Evolutionary conservation across 1,140 invertebrate genomes (phyloP), one percentile per base, ranked within the genome.

Genomic region (Paraescarpia echinospica): DNA sequence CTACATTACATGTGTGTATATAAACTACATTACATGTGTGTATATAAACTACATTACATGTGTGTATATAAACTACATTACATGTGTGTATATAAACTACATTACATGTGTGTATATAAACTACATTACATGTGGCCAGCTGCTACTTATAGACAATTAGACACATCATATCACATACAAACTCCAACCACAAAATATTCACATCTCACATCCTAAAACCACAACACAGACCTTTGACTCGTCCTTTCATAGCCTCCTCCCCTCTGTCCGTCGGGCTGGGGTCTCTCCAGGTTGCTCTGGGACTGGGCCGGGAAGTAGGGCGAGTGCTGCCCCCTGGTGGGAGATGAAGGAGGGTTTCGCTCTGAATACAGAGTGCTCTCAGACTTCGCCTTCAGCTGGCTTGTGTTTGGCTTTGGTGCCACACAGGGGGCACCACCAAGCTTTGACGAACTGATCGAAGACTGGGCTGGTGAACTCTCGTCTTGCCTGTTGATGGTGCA

Each of bases 331-430:
- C 31, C 18, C 22, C 22, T 18, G 22, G 34, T 18, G 14, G 34
- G 18, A 4, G 59, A 77, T 18, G 22, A 27, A 31, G 59, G 59
- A 27, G 59, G 59, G 59, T 89, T 89, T 5, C 34, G 34, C 34
- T 92, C 90, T 22, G 90, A 41, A 90, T 90, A 90, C 90, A 90
- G 90, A 22, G 90, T 90, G n/a, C 34, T 90, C n/a, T 90, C 90
- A 18, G 90, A 90, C 35, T 90, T 90, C n/a, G 90, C 90, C 35
- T 90, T 90, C 90, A 34, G 90, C 34, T 90, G 34, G 90, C n/a
- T 41, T 18, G 34, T n/a, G 34, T 33, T 41, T 77, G 35, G 90
- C n/a, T 90, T 90, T 33, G 35, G 90, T 35, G 34, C 90, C 14
- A 35, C 34, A 90, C 4, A 12, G 2, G 59, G 59, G 59, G 59